Conservation (phyloP, 1,140 invertebrate genomes). For the Arion vulgaris region DNA sequence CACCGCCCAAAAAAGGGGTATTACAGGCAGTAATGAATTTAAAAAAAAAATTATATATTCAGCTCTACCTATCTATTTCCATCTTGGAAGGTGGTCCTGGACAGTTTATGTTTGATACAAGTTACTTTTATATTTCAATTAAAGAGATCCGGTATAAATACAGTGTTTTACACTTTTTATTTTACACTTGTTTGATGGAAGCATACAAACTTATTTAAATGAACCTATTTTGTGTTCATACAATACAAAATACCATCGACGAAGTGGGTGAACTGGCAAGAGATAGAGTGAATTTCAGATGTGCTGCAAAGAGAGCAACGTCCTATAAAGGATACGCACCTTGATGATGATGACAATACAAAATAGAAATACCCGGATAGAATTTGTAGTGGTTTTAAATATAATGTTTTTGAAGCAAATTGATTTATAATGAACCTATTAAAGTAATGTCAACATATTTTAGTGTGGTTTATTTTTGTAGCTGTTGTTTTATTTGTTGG, state of each 20-base stretch:
- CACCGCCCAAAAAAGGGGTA: too few species aligned
- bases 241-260: too few species aligned
- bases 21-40: too few species aligned
- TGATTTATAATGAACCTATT: constrained; percentile 3
- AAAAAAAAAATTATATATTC: too few species aligned
- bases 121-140: not conserved
- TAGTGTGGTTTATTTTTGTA: not conserved
- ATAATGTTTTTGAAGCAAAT: constrained; percentile 6
- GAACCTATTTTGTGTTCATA: not conserved
- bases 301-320: too few species aligned
- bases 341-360: too few species aligned
- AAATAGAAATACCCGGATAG: not conserved
- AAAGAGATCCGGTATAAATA: not conserved
- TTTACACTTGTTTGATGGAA: not conserved
- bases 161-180: not conserved
- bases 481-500: not conserved
- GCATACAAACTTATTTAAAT: not conserved
- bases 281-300: too few species aligned
- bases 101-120: not conserved
- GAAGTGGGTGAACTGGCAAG: too few species aligned
- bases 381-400: not conserved
- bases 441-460: not conserved
- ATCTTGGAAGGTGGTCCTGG: too few species aligned
- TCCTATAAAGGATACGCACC: too few species aligned
- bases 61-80: too few species aligned